Conservation (phyloP, 1,140 invertebrate genomes). For the Macrocentrus cingulum region DNA sequence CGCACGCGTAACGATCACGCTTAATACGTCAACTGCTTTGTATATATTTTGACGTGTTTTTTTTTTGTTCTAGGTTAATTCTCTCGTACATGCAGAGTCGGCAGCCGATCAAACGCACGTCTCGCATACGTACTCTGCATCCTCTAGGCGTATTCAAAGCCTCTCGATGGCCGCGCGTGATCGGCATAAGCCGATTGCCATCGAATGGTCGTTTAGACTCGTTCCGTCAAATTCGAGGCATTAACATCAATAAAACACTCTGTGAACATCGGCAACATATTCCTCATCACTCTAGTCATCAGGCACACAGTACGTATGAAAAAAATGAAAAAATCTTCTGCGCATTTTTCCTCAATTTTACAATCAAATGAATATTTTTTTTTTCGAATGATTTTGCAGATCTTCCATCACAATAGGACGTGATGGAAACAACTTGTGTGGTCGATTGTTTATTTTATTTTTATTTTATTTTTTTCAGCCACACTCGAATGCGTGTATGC, state of each 20-base stretch:
- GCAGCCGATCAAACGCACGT: slow-evolving; percentile 52
- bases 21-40: slow-evolving; percentile 42
- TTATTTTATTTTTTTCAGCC: neutral
- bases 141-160: slow-evolving; percentile 30
- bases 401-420: slow-evolving; percentile 7
- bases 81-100: slow-evolving; percentile 30
- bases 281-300: too few species aligned
- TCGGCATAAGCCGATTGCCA: slow-evolving; percentile 47
- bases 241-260: slow-evolving; percentile 3
- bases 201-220: slow-evolving; percentile 16
- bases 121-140: slow-evolving; percentile 48
- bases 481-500: slow-evolving; percentile 1
- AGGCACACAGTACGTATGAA: too few species aligned
- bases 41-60: slow-evolving; percentile 28
- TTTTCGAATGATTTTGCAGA: slow-evolving; percentile 3
- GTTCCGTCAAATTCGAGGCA: slow-evolving; percentile 15
- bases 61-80: neutral
- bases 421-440: slow-evolving; percentile 19
- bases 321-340: too few species aligned
- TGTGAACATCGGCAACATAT: too few species aligned
- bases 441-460: slow-evolving; percentile 17
- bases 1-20: slow-evolving; percentile 38
- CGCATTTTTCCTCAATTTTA: too few species aligned
- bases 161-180: slow-evolving; percentile 39
- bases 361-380: slow-evolving; percentile 2